Evolutionary conservation across 2,113 vertebrate genomes (phyloP).

Genomic region (Eretmochelys imbricata): DNA sequence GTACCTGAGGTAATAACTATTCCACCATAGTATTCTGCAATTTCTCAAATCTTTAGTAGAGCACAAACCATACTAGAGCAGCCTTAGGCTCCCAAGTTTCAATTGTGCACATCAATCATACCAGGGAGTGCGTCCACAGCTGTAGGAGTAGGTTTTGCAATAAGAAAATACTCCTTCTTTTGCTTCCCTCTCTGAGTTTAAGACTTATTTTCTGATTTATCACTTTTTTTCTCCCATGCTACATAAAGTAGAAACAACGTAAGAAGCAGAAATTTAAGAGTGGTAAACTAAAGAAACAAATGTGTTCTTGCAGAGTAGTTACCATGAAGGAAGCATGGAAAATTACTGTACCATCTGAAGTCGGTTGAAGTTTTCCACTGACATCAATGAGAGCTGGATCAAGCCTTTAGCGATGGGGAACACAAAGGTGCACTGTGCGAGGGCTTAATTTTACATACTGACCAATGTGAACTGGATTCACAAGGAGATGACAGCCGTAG

Average conservation of each 20-base stretch:
- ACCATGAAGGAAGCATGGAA: background rate
- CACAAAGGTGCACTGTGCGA: background rate
- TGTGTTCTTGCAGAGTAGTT: background rate
- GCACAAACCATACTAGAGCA: background rate
- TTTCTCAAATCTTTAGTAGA: conserved; percentile 1
- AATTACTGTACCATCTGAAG: background rate
- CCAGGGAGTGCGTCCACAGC: background rate
- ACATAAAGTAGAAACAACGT: background rate
- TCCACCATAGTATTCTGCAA: background rate
- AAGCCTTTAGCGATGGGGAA: background rate
- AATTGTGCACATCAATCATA: accelerated
- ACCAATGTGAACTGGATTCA: background rate
- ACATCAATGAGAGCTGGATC: background rate
- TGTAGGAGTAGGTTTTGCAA: background rate
- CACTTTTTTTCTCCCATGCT: background rate
- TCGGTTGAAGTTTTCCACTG: background rate
- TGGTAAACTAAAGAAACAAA: background rate
- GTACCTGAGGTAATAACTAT: conserved; percentile 24
- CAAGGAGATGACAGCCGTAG: background rate
- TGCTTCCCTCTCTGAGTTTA: background rate
- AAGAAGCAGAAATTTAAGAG: background rate
- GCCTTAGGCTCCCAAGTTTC: background rate
- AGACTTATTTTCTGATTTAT: background rate
- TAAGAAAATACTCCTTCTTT: background rate
- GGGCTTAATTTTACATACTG: background rate